Conservation (phyloP, 1,140 invertebrate genomes). For the Andricus grossulariae region DNA sequence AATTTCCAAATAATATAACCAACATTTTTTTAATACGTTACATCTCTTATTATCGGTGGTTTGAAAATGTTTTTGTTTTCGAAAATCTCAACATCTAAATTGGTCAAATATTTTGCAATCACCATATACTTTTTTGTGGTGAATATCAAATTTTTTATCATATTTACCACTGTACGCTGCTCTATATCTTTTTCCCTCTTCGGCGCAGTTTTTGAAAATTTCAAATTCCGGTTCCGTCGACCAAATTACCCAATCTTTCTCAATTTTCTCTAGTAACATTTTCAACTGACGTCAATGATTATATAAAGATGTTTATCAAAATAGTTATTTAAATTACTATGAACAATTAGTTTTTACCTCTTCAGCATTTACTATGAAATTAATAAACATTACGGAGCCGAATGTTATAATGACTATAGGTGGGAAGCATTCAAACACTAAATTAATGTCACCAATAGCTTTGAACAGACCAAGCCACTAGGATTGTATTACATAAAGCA, state of each 20-base stretch:
- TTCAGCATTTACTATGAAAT: neutral
- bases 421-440: neutral
- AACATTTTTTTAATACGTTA: too few relatives aligned
- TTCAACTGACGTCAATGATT: neutral
- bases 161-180: neutral
- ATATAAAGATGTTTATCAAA: too few relatives aligned
- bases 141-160: neutral
- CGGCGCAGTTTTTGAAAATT: neutral
- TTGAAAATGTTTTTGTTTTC: too few relatives aligned
- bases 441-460: neutral
- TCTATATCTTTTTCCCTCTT: neutral
- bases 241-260: conserved; percentile 4
- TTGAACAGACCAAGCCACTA: neutral
- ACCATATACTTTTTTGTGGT: neutral
- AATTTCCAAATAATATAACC: too few relatives aligned
- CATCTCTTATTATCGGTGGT: too few relatives aligned
- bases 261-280: neutral
- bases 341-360: neutral
- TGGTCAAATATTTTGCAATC: too few relatives aligned
- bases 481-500: neutral
- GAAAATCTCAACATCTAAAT: too few relatives aligned
- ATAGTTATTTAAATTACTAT: too few relatives aligned
- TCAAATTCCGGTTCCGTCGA: neutral
- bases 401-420: neutral
- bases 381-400: neutral